phyloP scores from a whole-genome alignment of 2,113 vertebrate genomes.

The Camarhynchus parvulus region DNA sequence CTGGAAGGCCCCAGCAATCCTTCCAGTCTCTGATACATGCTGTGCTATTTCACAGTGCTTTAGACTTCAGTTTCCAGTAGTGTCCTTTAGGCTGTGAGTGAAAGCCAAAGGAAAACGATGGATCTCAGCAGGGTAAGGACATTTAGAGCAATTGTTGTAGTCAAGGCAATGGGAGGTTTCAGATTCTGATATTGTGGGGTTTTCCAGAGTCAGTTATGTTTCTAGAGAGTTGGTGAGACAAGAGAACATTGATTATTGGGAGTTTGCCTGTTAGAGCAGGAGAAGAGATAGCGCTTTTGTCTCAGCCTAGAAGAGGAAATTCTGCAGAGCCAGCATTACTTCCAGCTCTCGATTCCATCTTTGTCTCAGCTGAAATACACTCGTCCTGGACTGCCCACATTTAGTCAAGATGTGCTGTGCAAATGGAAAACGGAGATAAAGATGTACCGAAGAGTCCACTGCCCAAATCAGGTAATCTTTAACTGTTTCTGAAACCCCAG shows the following conservation, averaged over 20 bases:
- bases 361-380: constrained; percentile 88
- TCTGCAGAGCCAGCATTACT: background rate
- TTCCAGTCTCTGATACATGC: background rate
- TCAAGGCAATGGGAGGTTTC: background rate
- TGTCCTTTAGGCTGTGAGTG: background rate
- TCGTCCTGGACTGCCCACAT: constrained; percentile 90
- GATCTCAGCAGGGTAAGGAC: background rate
- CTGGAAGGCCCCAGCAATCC: background rate
- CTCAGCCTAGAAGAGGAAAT: background rate
- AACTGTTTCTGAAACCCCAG: background rate
- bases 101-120: background rate
- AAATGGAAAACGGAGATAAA: constrained; percentile 96
- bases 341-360: background rate
- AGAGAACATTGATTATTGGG: background rate
- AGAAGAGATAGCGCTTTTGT: background rate
- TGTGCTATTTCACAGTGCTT: background rate
- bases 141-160: background rate
- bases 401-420: constrained; percentile 92
- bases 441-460: constrained; percentile 89
- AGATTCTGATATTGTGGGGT: background rate
- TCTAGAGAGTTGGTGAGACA: background rate
- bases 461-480: constrained; percentile 89
- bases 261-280: background rate
- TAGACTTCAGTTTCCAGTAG: background rate
- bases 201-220: background rate